Evolutionary conservation across 2,113 vertebrate species (phyloP), one percentile per base, ranked within the genome.

Genomic region (Ciconia maguari): DNA sequence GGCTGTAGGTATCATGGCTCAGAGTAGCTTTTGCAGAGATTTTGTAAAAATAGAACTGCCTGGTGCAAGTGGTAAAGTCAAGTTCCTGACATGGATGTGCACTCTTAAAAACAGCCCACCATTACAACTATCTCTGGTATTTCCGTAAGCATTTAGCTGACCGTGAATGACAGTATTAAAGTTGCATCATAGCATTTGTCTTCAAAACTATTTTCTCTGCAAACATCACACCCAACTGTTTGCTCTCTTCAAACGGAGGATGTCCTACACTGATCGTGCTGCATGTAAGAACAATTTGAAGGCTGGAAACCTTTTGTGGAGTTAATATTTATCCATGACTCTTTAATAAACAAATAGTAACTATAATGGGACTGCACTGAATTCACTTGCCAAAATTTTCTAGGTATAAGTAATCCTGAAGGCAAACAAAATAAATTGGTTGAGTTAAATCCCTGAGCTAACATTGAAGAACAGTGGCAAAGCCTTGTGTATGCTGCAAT

Each of bases 401-500:
- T 51, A 62, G 75, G 49, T 41, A 7, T 12, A 41, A 60, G 20
- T 46, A 58, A 54, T 82, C 20, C 34, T 66, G 27, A 83, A 38
- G 60, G 46, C 64, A 86, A 71, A 64, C 41, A 48, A 46, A 80
- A 30, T 22, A 61, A 61, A n/a, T 44, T n/a, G 36, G 16, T 25
- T 42, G 64, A 52, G 25, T 74, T 66, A 62, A 92, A 66, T 89
- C 64, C 25, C 19, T 60, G 55, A 90, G 38, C 51, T 71, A 22
- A 46, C 11, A 3, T 0, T 16, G 46, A 25, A 68, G 44, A 88
- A 6, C 18, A 51, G 11, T 12, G 24, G 20, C 38, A 51, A 75
- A 60, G 21, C 66, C 52, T 93, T 0, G 0, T 55, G 42, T 34
- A 2, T 92, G 9, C 62, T 72, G 29, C 21, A 6, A 1, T 85